phyloP scores from a whole-genome alignment of 2,797 vertebrate species.

The Scolopax bukidnonensis region DNA sequence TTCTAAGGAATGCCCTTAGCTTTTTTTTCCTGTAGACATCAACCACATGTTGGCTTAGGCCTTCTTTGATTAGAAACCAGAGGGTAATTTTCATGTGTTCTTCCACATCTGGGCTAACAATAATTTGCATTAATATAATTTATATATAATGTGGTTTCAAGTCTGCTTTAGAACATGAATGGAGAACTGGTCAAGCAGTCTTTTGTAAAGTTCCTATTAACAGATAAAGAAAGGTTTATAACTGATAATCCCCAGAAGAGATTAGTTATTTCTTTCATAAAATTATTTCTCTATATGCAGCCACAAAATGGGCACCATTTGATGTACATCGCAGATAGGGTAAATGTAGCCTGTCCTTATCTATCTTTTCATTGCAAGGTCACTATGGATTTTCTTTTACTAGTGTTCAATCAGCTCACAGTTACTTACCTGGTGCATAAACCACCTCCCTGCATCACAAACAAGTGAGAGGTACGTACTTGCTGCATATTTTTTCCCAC shows the following conservation, averaged over 20 bases:
- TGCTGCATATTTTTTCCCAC: neutral
- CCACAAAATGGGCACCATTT: neutral
- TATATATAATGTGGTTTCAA: neutral
- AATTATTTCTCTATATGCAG: neutral
- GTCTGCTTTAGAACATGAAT: neutral
- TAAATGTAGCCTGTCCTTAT: neutral
- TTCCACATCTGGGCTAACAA: neutral
- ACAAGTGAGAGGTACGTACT: neutral
- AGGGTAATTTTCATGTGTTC: neutral
- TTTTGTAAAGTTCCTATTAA: neutral
- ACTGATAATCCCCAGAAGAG: neutral
- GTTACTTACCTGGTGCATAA: neutral
- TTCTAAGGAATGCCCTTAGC: fast-evolving
- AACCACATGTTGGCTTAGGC: neutral
- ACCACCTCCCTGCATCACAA: neutral
- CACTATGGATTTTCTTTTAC: slow-evolving; percentile 27
- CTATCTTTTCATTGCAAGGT: neutral
- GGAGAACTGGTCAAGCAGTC: neutral
- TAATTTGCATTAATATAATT: neutral
- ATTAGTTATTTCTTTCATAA: neutral
- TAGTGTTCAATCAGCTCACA: neutral
- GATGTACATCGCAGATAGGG: slow-evolving; percentile 6
- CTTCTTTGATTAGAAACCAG: neutral
- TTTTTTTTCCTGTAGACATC: neutral
- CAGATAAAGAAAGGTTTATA: neutral